phyloP scores from a whole-genome alignment of 2,797 vertebrate species.

The Sebastes oblongus region DNA sequence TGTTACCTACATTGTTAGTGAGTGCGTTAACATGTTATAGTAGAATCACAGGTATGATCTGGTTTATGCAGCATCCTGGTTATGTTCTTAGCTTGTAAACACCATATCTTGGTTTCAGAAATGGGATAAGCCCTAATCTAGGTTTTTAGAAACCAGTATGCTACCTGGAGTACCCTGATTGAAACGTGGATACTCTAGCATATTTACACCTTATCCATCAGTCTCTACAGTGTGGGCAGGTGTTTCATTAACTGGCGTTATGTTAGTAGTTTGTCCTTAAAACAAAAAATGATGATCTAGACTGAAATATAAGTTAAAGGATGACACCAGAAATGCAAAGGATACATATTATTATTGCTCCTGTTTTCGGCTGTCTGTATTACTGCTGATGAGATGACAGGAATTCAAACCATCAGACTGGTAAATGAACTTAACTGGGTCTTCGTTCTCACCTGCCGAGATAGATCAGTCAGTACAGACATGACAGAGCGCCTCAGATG shows the following conservation, averaged over 20 bases:
- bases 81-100: neutral
- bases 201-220: neutral
- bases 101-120: neutral
- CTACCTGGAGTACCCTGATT: neutral
- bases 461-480: neutral
- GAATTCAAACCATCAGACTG: neutral
- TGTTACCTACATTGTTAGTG: neutral
- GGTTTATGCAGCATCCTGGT: neutral
- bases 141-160: neutral
- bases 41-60: neutral
- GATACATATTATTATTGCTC: neutral
- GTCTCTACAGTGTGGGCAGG: neutral
- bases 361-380: neutral
- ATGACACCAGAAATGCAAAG: neutral
- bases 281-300: neutral
- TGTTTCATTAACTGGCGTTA: neutral
- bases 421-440: neutral
- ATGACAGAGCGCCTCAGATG: neutral
- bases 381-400: neutral
- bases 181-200: neutral
- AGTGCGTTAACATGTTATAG: neutral
- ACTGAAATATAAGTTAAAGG: neutral
- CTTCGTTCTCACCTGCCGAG: neutral
- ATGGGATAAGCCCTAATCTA: neutral
- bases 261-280: neutral